Evolutionary conservation across 2,888 invertebrate genomes (phyloP), one percentile per base, ranked within the genome.

Genomic region (Tinea trinotella): DNA sequence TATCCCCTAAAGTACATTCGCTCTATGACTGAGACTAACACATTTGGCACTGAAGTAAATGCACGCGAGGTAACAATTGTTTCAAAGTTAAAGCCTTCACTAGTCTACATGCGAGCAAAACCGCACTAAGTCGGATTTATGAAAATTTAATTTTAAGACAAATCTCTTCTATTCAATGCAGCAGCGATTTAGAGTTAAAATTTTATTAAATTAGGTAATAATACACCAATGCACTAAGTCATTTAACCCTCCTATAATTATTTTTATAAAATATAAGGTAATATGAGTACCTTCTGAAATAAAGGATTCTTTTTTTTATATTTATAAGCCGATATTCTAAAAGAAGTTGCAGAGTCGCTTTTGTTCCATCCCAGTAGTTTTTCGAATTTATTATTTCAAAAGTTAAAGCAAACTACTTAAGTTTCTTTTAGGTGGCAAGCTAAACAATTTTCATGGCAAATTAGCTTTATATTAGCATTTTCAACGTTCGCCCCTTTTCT

Each of bases 401-500:
- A 30, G 30, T 30, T 30, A 30, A 30, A 10, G 30, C 30, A 30
- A 40, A 40, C 40, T 40, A 40, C 40, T 40, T 40, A 15, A 40
- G 40, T 40, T 40, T 40, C 40, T 40, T 40, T 40, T 40, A 40
- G 40, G 40, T 40, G 40, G 40, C 40, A 12, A 40, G 40, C 40
- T 40, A 40, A 15, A 4, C 40, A 15, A 46, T 19, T 46, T 46
- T 46, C 46, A 40, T 17, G 46, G 18, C 10, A 46, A 46, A 46
- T 46, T 46, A 46, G 19, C 46, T 10, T 19, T 18, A 46, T 19
- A 40, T 40, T 40, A 40, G 40, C 40, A 40, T 40, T 40, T 40
- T 40, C 13, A 46, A 19, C 46, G 46, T 18, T 19, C 18, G n/a
- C 19, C 49, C 20, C 35, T 53, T 54, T 50, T 65, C 69, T 10